Conservation (phyloP, 2,797 vertebrate genomes). For the Esox lucius region DNA sequence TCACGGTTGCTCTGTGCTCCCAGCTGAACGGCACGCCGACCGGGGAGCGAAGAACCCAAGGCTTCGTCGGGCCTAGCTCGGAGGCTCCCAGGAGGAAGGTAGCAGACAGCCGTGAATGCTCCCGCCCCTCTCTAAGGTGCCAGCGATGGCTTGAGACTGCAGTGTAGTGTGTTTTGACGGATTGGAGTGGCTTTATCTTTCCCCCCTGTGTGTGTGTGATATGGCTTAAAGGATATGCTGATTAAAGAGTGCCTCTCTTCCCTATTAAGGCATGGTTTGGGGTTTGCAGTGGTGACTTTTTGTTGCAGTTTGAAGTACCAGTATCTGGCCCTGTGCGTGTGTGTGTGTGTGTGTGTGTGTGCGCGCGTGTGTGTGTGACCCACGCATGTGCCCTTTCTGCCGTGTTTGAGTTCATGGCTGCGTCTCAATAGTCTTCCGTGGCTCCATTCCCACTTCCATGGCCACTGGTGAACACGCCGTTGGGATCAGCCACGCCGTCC, state of each 20-base stretch:
- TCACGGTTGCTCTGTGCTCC: conserved; percentile 52
- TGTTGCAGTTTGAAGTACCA: conserved; percentile 13
- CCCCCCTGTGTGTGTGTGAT: conserved; percentile 58
- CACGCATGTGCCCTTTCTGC: conserved; percentile 58
- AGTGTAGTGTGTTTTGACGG: conserved; percentile 75
- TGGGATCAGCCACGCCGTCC: background rate
- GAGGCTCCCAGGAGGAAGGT: conserved; percentile 36
- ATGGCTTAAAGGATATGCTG: conserved; percentile 63
- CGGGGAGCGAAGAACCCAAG: conserved; percentile 61
- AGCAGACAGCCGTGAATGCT: conserved; percentile 49
- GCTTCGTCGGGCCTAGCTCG: conserved; percentile 40
- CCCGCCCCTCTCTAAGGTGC: conserved; percentile 70
- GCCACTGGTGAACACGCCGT: background rate
- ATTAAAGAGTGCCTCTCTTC: conserved; percentile 62
- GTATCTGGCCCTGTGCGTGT: background rate
- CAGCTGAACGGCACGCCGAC: conserved; percentile 66
- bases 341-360: conserved; percentile 14
- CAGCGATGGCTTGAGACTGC: conserved; percentile 77
- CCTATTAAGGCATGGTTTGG: conserved; percentile 76
- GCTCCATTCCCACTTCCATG: conserved; percentile 17
- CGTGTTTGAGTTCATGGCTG: conserved; percentile 45
- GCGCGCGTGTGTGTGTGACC: conserved; percentile 21
- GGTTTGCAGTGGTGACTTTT: conserved; percentile 69
- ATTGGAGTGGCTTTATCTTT: conserved; percentile 68
- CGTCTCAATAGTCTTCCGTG: conserved; percentile 45